Conservation (phyloP, 2,113 vertebrate species). For the Megaceryle maxima region DNA sequence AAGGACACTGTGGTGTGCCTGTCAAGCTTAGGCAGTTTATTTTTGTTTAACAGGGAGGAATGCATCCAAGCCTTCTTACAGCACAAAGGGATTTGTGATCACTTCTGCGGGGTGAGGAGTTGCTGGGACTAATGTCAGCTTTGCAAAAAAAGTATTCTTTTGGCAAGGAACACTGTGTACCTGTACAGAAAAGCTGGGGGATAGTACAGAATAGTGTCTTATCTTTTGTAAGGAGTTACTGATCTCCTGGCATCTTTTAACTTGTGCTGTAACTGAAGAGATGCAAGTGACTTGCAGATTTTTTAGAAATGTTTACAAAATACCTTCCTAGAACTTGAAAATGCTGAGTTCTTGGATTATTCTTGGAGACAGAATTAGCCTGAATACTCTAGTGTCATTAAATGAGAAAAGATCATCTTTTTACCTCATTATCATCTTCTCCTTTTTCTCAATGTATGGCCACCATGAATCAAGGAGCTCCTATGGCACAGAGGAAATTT, state of each 20-base stretch:
- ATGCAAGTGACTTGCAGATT: not conserved
- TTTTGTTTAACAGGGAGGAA: constrained; percentile 38
- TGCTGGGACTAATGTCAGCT: constrained; percentile 47
- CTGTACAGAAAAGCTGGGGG: not conserved
- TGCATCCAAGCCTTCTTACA: not conserved
- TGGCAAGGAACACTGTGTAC: not conserved
- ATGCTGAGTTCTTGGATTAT: not conserved
- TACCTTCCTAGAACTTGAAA: not conserved
- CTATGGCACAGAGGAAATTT: not conserved
- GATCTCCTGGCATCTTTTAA: not conserved
- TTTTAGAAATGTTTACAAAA: not conserved
- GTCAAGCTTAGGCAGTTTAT: constrained; percentile 8
- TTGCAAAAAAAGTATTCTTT: not conserved
- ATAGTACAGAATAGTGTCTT: not conserved
- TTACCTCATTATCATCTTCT: not conserved
- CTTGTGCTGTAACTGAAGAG: not conserved
- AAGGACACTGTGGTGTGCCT: constrained; percentile 5
- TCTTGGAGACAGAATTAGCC: not conserved
- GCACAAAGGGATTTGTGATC: not conserved
- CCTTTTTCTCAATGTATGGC: not conserved
- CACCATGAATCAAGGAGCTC: not conserved
- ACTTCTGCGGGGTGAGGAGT: not conserved
- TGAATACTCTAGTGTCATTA: not conserved
- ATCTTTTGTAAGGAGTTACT: not conserved
- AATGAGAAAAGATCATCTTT: not conserved